Evolutionary conservation across 2,113 vertebrate species (phyloP).

Genomic region (Galbula dea): DNA sequence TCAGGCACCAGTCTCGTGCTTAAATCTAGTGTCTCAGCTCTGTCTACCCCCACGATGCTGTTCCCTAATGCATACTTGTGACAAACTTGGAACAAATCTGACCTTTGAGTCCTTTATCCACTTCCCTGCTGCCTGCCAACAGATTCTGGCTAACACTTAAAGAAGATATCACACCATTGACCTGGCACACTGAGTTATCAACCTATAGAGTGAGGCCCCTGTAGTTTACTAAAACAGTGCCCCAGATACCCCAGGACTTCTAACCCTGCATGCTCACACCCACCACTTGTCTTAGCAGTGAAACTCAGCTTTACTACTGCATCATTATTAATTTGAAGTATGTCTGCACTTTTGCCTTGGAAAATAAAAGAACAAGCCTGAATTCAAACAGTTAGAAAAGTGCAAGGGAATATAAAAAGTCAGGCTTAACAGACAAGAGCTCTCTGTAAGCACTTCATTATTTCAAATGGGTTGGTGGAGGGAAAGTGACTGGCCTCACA

Average conservation of each 20-base stretch:
- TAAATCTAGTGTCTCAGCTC: not conserved
- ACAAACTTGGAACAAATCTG: constrained; percentile 65
- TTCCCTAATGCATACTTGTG: constrained; percentile 22
- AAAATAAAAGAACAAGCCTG: not conserved
- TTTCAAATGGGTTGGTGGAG: not conserved
- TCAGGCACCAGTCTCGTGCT: constrained; percentile 27
- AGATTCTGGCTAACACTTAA: constrained; percentile 55
- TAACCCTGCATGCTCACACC: not conserved
- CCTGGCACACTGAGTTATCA: constrained; percentile 40
- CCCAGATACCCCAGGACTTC: not conserved
- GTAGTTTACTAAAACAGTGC: not conserved
- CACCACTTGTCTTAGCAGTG: not conserved
- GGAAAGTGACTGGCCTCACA: not conserved
- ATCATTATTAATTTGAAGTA: constrained; percentile 5
- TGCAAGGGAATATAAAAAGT: not conserved
- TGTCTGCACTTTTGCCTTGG: not conserved
- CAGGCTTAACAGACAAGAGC: not conserved
- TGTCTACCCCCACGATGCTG: not conserved
- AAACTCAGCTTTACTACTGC: not conserved
- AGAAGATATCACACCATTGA: constrained; percentile 53
- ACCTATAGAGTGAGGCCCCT: constrained; percentile 16
- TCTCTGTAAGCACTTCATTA: not conserved
- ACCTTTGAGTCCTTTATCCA: not conserved
- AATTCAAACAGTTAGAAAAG: not conserved
- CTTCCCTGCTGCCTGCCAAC: constrained; percentile 45